Conservation (phyloP, 2,888 invertebrate genomes). For the Ceramica pisi region DNA sequence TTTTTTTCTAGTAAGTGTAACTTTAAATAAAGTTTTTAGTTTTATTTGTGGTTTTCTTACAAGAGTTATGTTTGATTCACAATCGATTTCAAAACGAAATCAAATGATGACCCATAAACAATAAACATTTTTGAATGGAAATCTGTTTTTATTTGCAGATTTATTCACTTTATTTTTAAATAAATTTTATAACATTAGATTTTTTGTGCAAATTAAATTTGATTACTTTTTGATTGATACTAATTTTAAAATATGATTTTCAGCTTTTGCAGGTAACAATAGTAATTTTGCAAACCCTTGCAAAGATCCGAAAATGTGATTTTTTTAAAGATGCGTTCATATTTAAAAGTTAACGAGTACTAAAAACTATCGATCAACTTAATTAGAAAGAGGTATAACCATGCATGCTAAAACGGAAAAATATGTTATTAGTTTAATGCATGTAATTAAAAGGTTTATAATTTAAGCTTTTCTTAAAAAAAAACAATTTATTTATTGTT, state of each 20-base stretch:
- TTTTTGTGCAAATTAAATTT: neutral
- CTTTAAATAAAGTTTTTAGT: conserved; percentile 22
- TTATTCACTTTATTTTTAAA: neutral
- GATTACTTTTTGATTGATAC: neutral
- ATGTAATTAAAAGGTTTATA: neutral
- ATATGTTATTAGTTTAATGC: rapidly evolving
- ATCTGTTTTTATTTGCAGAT: conserved; percentile 17
- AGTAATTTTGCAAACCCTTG: conserved; percentile 57
- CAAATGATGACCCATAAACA: conserved; percentile 60
- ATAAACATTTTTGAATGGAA: conserved; percentile 36
- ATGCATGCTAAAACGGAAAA: neutral
- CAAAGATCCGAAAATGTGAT: conserved; percentile 74
- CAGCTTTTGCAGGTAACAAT: conserved; percentile 22
- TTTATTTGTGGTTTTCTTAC: conserved; percentile 25
- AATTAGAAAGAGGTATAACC: neutral
- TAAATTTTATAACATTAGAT: neutral
- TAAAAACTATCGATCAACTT: conserved; percentile 8
- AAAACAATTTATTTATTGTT: conserved; percentile 21
- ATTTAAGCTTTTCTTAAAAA: neutral
- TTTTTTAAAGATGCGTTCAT: conserved; percentile 70
- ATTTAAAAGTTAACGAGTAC: neutral
- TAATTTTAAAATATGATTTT: neutral
- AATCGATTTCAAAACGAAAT: conserved; percentile 59
- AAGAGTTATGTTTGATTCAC: conserved; percentile 56
- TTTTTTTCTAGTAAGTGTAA: conserved; percentile 52